phyloP scores from a whole-genome alignment of 2,888 invertebrate species.

The Drosophila suboccidentalis region DNA sequence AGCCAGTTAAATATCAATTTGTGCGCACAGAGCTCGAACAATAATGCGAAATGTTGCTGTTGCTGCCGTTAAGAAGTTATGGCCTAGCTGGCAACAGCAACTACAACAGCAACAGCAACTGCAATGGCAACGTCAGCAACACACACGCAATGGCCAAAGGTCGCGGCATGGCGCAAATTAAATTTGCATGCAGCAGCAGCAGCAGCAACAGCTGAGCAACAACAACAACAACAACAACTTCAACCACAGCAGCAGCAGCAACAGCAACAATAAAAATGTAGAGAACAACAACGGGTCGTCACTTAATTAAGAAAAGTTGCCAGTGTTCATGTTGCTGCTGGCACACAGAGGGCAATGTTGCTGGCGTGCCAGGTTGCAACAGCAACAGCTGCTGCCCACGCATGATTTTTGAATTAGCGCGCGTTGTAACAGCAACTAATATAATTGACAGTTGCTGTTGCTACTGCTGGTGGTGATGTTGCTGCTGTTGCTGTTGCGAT shows the following conservation, averaged over 20 bases:
- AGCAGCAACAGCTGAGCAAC: constrained; percentile 32
- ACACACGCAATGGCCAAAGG: constrained; percentile 65
- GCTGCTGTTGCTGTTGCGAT: constrained; percentile 31
- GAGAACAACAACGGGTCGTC: constrained; percentile 66
- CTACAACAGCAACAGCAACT: constrained; percentile 21
- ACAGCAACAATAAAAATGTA: constrained; percentile 33
- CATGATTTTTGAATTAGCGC: constrained; percentile 84
- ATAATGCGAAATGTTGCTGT: constrained; percentile 52
- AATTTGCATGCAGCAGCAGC: constrained; percentile 77
- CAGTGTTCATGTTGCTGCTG: constrained; percentile 60
- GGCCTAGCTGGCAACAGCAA: constrained; percentile 36
- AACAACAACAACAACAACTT: constrained; percentile 3
- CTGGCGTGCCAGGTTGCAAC: constrained; percentile 52
- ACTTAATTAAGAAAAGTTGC: constrained; percentile 76
- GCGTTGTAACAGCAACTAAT: constrained; percentile 74
- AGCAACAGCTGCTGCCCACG: constrained; percentile 76
- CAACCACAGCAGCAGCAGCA: constrained; percentile 1
- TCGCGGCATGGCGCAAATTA: constrained; percentile 66
- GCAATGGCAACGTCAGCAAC: constrained; percentile 40
- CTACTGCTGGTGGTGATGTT: constrained; percentile 32
- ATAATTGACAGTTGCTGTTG: constrained; percentile 76
- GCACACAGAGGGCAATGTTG: constrained; percentile 55
- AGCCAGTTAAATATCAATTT: constrained; percentile 59
- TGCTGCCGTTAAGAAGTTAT: constrained; percentile 58
- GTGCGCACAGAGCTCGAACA: constrained; percentile 38